Base-by-base conservation (phyloP, 2,888 invertebrate species). In the Cecidostiba fungosa region DNA sequence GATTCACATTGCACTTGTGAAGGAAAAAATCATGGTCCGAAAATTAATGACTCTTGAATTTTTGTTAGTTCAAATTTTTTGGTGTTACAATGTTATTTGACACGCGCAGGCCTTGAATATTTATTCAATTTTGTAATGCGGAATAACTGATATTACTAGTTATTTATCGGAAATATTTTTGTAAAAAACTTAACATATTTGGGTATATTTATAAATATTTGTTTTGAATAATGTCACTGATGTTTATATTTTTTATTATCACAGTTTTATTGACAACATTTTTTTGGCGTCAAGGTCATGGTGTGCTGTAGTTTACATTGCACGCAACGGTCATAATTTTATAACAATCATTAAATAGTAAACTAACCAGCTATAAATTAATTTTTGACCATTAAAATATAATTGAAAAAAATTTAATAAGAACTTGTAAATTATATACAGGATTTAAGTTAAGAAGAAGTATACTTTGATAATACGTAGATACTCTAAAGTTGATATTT, bases 21-120 rank as follows among this genome's bases (percentile, higher is more conserved):
- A n/a, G 62, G 69, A 23, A 43, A 47, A 43, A 47, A 59, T 76
- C 50, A 39, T 14, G 10, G 39, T 76, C 32, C 70, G 36, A 26
- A 80, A 50, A 74, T 59, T 36, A 26, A 76, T n/a, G 32, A 70
- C 59, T 82, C 76, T 82, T 78, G 77, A 85, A 82, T 72, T 73
- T 85, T n/a, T n/a, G n/a, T n/a, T n/a, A n/a, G n/a, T n/a, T n/a
- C 72, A 23, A 66, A 14, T 59, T 8, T 29, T 62, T 82, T 16
- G 59, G 14, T 81, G 36, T 62, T 74, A 80, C n/a, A 77, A 43
- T 70, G 36, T 76, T 79, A 82, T 50, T 62, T 72, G 70, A 82
- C 72, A 85, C 85, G 81, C 83, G 85, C 85, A 85, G 85, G 85
- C 85, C 87, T 87, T 87, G 85, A 80, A 73, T 73, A 77, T 79